Percentiles rank a stretch among this genome's conserved stretches.
Evolutionary conservation across 1,140 invertebrate genomes (phyloP).

Genomic region (Aphaenogaster ashmeadi): DNA sequence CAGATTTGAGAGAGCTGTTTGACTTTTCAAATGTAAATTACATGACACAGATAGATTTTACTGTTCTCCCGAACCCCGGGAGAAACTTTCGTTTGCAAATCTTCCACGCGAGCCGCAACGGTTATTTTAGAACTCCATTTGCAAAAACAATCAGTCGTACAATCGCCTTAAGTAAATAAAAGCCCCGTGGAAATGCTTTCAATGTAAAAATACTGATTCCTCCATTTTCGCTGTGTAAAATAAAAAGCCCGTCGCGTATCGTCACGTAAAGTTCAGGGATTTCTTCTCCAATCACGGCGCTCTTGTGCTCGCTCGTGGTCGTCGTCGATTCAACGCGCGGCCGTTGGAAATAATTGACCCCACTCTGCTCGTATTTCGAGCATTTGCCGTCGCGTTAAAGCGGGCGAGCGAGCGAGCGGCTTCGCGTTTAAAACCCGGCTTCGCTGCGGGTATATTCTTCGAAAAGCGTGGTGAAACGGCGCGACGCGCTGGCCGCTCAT

Average conservation of each 20-base stretch:
- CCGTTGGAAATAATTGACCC: constrained; percentile 56
- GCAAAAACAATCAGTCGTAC: constrained; percentile 32
- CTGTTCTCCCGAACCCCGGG: not conserved
- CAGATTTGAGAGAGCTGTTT: not conserved
- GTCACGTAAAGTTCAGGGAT: constrained; percentile 23
- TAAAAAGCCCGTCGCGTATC: constrained; percentile 1
- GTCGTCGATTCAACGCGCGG: constrained; percentile 23
- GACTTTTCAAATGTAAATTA: constrained; percentile 26
- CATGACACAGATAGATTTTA: not conserved
- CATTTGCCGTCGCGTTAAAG: constrained; percentile 19
- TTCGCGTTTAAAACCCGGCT: constrained; percentile 49
- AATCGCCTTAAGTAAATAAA: constrained; percentile 53
- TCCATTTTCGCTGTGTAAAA: not conserved
- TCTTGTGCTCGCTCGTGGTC: constrained; percentile 28
- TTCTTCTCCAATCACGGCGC: constrained; percentile 49
- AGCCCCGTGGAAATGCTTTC: not conserved
- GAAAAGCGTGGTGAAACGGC: constrained; percentile 24
- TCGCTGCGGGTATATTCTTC: constrained; percentile 32
- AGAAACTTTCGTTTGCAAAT: constrained; percentile 35
- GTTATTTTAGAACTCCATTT: constrained; percentile 42
- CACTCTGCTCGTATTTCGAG: constrained; percentile 37
- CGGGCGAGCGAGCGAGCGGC: not conserved
- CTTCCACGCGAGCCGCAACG: not conserved
- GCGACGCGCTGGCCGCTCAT: constrained; percentile 36
- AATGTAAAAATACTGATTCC: constrained; percentile 22